phyloP scores from a whole-genome alignment of 2,113 vertebrate species.

The Rhabdornis inornatus region DNA sequence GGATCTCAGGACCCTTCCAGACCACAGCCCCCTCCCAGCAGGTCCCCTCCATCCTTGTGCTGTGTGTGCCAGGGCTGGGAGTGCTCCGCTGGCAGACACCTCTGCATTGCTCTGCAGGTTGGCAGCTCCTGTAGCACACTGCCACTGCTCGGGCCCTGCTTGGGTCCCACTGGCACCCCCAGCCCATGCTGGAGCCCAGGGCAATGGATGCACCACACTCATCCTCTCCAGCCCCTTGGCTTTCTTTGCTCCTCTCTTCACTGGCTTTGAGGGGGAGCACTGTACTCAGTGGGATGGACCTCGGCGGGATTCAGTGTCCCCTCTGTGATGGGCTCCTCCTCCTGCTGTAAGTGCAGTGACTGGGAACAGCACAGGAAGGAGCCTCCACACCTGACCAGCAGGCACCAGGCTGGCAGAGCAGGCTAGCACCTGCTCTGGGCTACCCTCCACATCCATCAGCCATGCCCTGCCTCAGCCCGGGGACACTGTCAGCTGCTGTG shows the following conservation, averaged over 20 bases:
- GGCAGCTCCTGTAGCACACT: background rate
- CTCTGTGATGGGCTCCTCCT: background rate
- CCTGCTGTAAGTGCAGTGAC: fast-evolving
- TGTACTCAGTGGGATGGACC: background rate
- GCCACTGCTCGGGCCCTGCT: fast-evolving
- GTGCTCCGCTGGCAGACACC: fast-evolving
- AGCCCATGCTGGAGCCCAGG: background rate
- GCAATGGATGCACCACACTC: background rate
- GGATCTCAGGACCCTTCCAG: background rate
- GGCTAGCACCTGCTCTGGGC: background rate
- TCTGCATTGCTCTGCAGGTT: fast-evolving
- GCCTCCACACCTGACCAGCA: fast-evolving
- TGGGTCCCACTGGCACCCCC: background rate
- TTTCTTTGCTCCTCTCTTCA: background rate
- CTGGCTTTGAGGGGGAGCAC: fast-evolving
- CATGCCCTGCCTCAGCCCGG: background rate
- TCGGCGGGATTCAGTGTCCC: background rate
- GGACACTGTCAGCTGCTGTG: background rate
- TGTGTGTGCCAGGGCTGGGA: fast-evolving
- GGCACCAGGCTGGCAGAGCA: background rate
- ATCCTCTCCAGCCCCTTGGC: background rate
- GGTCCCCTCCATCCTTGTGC: background rate
- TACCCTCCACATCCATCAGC: background rate
- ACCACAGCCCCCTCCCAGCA: background rate
- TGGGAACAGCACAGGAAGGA: background rate